Evolutionary conservation across 2,113 vertebrate genomes (phyloP), one percentile per base, ranked within the genome.

Genomic region (Serilophus lunatus): DNA sequence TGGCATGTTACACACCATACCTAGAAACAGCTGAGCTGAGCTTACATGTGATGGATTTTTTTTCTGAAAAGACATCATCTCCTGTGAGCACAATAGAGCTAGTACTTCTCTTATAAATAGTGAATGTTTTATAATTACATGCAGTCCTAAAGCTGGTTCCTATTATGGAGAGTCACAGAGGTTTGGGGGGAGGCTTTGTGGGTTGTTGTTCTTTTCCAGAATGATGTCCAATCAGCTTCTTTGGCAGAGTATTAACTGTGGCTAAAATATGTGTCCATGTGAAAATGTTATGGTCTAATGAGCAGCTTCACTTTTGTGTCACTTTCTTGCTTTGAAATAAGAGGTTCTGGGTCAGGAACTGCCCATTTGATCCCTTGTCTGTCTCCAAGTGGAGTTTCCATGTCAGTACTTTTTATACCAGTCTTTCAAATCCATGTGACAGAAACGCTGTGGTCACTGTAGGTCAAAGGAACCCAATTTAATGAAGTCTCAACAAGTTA

Each of bases 101-200:
- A 92, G 75, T 76, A 54, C 92, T 93, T 87, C 70, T 92, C 88
- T 82, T 96, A 90, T 71, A 93, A 96, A 82, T 88, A 93, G 76
- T 74, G 89, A 81, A 47, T 77, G 79, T 60, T 95, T 77, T 81
- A 87, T 95, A 97, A 96, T 96, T 95, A 53, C 69, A 74, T 87
- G 78, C 91, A 96, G 94, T 65, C 82, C 85, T 97, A 82, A 96
- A 94, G 90, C 96, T 97, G 92, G 93, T 97, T 95, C 85, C 71
- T 84, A 92, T 97, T 97, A 95, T 6, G 56, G 65, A 91, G 89
- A 96, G 82, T 94, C 8, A 0, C 80, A 93, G 88, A 92, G 86
- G 64, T 78, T 95, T n/a, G 13, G 24, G 16, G 69, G 85, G 83
- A 57, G 71, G 51, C 60, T 40, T 93, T 96, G 80, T 83, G 95